A percentile compares a stretch with the other conserved stretches of the same genome.
Evolutionary conservation across 2,888 invertebrate species (phyloP).

Genomic region (Agrotis ipsilon): DNA sequence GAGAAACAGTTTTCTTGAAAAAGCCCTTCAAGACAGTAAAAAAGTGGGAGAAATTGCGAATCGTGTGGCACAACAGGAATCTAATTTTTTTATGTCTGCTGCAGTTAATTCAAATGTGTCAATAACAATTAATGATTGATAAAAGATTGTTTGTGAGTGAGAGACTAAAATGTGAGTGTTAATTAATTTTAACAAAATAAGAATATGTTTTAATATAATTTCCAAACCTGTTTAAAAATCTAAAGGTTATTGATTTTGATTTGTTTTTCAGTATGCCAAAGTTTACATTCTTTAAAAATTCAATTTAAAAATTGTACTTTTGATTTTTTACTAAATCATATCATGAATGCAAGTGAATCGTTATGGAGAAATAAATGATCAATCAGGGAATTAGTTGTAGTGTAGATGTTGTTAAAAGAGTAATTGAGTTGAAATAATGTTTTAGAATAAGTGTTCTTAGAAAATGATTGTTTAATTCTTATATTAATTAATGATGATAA

Average conservation of each 20-base stretch:
- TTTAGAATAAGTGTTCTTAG: neutral
- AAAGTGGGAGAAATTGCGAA: neutral
- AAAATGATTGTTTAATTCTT: neutral
- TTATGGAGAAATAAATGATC: neutral
- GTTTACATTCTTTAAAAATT: neutral
- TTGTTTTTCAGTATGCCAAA: neutral
- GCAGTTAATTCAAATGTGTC: neutral
- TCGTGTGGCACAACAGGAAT: neutral
- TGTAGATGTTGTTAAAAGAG: neutral
- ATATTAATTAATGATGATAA: neutral
- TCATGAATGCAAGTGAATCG: neutral
- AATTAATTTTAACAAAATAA: no score
- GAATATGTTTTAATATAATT: no score
- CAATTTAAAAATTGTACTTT: neutral
- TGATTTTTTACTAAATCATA: neutral
- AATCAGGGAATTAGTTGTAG: neutral
- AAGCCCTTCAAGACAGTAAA: neutral
- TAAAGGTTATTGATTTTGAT: no score
- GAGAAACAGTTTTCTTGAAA: slow-evolving; percentile 17
- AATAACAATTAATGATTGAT: neutral
- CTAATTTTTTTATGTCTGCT: neutral
- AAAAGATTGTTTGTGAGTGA: no score
- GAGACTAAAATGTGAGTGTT: no score
- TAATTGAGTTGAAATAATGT: neutral
- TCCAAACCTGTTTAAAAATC: no score